These are phyloP conservation scores for Gila orcuttii DNA, from an alignment of 2,113 vertebrate genomes.

Conservation along the genomic window DNA sequence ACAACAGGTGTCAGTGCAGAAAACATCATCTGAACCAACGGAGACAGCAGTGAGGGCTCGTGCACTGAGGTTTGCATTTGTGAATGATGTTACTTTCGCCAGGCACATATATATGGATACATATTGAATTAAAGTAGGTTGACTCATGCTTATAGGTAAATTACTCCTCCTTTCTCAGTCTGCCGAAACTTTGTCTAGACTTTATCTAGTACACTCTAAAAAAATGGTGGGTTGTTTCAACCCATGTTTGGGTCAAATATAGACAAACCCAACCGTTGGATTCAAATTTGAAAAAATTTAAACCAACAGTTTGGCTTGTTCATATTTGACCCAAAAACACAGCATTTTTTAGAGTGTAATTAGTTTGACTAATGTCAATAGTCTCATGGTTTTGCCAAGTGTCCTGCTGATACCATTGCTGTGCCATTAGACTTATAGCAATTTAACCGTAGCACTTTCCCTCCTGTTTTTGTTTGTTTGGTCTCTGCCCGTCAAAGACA, in stretches of 20 bases:
- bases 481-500: background rate
- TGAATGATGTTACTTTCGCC: background rate
- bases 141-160: background rate
- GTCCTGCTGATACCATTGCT: background rate
- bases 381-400: too few species aligned
- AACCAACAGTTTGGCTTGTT: too few species aligned
- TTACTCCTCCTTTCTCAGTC: background rate
- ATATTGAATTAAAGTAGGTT: background rate
- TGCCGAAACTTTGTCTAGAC: background rate
- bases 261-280: too few species aligned
- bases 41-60: background rate
- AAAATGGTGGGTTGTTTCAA: too few species aligned
- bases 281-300: too few species aligned
- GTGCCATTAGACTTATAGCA: background rate
- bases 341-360: background rate
- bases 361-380: background rate
- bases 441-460: background rate
- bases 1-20: conserved; percentile 19
- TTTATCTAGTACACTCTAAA: too few species aligned
- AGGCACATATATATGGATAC: background rate
- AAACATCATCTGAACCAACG: conserved; percentile 9
- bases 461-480: background rate
- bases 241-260: too few species aligned
- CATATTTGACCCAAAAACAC: too few species aligned
- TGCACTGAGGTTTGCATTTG: background rate